Evolutionary conservation across 2,888 invertebrate genomes (phyloP), one percentile per base, ranked within the genome.

Genomic region (Omphaloscelis lunosa): DNA sequence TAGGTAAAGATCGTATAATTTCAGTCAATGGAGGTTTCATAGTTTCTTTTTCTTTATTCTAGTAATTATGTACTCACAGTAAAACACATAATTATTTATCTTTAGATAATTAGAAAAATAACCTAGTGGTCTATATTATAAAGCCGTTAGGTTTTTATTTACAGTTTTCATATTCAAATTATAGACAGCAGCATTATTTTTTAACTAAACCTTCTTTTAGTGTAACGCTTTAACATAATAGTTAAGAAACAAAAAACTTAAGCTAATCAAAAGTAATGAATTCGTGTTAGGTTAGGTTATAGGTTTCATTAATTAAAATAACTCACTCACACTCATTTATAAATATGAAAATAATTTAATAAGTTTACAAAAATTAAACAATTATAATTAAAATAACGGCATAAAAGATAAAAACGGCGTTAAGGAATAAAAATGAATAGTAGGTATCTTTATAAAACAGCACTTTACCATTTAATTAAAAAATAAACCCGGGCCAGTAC

Each of bases 401-500:
- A 11, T 27, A 5, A 41, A 15, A 23, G 2, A 67, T 1, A 15
- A 29, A 29, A 51, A 23, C 5, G 2, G 2, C 23, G 6, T 9
- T 51, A 34, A 11, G 23, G n/a, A 51, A 34, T 15, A 23, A 15
- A 29, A 23, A 15, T 29, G 0, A 29, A 29, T 48, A 15, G 3
- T 65, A n/a, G 1, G 7, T 29, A 11, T 34, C 15, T 23, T 51
- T 17, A n/a, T 51, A 67, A 67, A 77, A 59, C 4, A 34, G 59
- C 1, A 51, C 27, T 45, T 39, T 39, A 58, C 15, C 23, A 39
- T 45, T 71, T 5, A 82, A 80, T 80, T 75, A 75, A 65, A 67
- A 72, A 29, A 41, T 51, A 71, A 45, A 69, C 34, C 1, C 27
- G 27, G 27, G 68, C 20, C 27, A 51, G 51, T 51, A 65, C 80